phyloP scores from a whole-genome alignment of 2,888 invertebrate genomes.

The Phyto melanocephala region DNA sequence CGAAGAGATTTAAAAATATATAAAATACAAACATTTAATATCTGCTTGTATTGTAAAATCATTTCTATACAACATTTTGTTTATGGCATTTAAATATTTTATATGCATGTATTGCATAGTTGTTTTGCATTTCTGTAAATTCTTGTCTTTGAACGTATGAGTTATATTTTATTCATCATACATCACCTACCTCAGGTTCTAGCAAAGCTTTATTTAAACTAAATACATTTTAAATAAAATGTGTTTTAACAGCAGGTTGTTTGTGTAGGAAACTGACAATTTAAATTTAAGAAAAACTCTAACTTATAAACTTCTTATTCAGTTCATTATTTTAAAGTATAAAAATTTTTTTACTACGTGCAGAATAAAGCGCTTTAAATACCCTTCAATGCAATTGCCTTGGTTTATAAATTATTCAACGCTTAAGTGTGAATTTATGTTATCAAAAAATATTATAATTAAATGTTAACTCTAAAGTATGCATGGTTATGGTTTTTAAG shows the following conservation, averaged over 20 bases:
- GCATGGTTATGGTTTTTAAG: conserved; percentile 4
- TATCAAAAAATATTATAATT: conserved; percentile 39
- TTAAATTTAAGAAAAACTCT: background rate
- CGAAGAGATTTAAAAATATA: background rate
- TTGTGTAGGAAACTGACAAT: too few relatives aligned
- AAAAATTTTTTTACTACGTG: too few relatives aligned
- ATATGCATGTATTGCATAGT: background rate
- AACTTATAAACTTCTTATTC: background rate
- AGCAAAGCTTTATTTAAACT: background rate
- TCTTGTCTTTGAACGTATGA: background rate
- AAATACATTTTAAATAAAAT: background rate
- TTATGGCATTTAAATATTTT: background rate
- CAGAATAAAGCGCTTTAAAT: background rate
- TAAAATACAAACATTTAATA: background rate
- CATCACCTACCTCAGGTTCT: background rate
- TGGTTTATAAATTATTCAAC: conserved; percentile 19
- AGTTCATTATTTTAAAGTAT: too few relatives aligned
- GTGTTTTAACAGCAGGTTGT: too few relatives aligned
- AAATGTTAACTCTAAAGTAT: conserved; percentile 1
- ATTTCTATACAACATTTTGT: conserved; percentile 1
- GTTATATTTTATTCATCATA: conserved; percentile 11
- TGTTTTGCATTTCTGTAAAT: background rate
- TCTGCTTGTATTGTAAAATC: background rate
- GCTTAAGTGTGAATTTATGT: conserved; percentile 33
- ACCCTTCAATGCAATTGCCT: background rate